Evolutionary conservation across 2,797 vertebrate species (phyloP).

Genomic region (Micropoecilia bifurca): DNA sequence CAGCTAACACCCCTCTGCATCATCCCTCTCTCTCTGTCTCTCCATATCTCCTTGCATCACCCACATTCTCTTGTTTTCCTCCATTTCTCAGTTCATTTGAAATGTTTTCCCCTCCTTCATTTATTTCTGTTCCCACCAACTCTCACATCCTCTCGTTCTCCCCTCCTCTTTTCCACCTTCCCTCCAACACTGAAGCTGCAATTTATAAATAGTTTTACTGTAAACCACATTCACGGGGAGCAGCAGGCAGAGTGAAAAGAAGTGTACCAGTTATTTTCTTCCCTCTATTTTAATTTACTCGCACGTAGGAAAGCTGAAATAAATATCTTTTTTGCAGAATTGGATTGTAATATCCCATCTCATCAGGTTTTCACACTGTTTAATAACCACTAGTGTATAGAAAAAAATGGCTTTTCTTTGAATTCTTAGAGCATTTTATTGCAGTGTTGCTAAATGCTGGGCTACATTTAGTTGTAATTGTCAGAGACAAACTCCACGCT

Average conservation of each 20-base stretch:
- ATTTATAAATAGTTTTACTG: conserved; percentile 47
- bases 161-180: conserved; percentile 29
- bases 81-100: not conserved
- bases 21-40: conserved; percentile 2
- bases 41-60: conserved; percentile 9
- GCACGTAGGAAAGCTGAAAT: not conserved
- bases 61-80: conserved; percentile 8
- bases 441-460: not conserved
- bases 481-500: not conserved
- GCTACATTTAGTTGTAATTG: not conserved
- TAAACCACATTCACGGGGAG: conserved; percentile 5
- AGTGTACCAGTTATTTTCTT: not conserved
- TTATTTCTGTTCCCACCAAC: conserved; percentile 12
- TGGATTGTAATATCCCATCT: not conserved
- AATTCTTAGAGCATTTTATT: not conserved
- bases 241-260: conserved; percentile 6
- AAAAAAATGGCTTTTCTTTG: not conserved
- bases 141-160: conserved; percentile 1
- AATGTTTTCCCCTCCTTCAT: not conserved
- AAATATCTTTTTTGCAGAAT: conserved; percentile 13
- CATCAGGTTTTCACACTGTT: not conserved
- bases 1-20: conserved; percentile 27
- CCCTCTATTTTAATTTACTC: not conserved
- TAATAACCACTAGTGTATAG: not conserved
- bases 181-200: conserved; percentile 25